Base-by-base conservation (phyloP, 2,797 vertebrate species). In the Aeoliscus strigatus region DNA sequence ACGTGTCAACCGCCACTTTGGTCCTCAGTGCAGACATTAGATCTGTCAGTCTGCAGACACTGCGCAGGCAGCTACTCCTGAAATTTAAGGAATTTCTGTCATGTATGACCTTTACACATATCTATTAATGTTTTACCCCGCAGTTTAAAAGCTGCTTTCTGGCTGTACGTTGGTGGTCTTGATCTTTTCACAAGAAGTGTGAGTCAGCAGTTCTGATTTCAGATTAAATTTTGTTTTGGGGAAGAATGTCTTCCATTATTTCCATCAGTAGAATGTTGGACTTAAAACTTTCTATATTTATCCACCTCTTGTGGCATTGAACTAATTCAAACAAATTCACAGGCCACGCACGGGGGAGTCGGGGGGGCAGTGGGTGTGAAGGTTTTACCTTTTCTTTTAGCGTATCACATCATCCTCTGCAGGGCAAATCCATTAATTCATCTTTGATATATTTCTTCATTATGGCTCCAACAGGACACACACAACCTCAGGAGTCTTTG, bases 401-500 rank as follows among this genome's bases (percentile, higher is more conserved):
- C 11, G 14, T 27, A 33, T 54, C 5, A 44, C 2, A 2, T 4
- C 2, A 35, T 61, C 47, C 33, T n/a, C 16, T 14, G 36, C 23
- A 27, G 21, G 16, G 8, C 44, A 42, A n/a, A 38, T 34, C 18
- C 11, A 13, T 50, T 44, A n/a, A 27, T 25, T 34, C 28, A 46
- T 42, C 25, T 4, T 62, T 33, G 14, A 50, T 31, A 50, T 38
- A 45, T 40, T 58, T 51, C 9, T 23, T 45, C 23, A 25, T 31
- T 18, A 8, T 6, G 7, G 38, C 57, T 58, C 25, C 4, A 28
- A 9, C 11, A 27, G 28, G 61, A 63, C 54, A 31, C 39, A 31
- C 17, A 8, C 34, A 50, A 57, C 56, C 56, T 58, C 3, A 5
- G 27, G 26, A 51, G 9, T 25, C 31, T 67, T 59, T 55, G 38